Evolutionary conservation across 92 coral and sea anemone species (phyloP).

Genomic region (Epizoanthus stellaris): DNA sequence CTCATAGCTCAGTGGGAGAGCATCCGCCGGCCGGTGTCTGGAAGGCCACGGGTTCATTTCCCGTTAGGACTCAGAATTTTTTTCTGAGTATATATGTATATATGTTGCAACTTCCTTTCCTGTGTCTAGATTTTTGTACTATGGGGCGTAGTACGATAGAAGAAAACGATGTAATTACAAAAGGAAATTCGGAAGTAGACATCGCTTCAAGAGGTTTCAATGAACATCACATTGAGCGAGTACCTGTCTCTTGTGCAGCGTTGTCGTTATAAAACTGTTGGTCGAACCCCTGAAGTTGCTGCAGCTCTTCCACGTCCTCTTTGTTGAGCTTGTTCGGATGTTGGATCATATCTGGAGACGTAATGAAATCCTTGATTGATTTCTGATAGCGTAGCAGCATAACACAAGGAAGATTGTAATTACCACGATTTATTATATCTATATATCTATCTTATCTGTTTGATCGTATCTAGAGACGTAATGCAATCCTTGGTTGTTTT

Average conservation of each 20-base stretch:
- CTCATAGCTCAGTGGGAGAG: no score
- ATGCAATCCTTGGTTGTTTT: not conserved
- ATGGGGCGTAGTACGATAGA: no score
- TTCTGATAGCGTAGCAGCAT: no score
- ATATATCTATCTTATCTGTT: conserved; percentile 59
- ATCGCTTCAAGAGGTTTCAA: not conserved
- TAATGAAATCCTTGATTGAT: not conserved
- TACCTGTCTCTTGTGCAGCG: conserved; percentile 87
- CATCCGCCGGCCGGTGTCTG: no score
- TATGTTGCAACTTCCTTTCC: no score
- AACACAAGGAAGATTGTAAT: not conserved
- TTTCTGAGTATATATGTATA: no score
- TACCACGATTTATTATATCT: conserved; percentile 63
- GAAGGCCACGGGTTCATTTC: no score
- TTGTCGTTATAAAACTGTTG: conserved; percentile 80
- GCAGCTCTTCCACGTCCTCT: conserved; percentile 68
- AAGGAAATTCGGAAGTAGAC: no score
- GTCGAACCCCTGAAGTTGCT: conserved; percentile 77
- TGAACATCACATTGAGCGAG: not conserved
- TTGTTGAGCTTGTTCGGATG: conserved; percentile 70
- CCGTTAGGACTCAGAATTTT: no score
- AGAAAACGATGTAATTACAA: no score
- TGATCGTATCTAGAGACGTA: not conserved
- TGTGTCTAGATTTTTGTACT: no score
- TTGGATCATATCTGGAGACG: conserved; percentile 6